Base-by-base conservation (phyloP, 53 echinoderm and acorn worm species). In the Glandiceps talaboti region DNA sequence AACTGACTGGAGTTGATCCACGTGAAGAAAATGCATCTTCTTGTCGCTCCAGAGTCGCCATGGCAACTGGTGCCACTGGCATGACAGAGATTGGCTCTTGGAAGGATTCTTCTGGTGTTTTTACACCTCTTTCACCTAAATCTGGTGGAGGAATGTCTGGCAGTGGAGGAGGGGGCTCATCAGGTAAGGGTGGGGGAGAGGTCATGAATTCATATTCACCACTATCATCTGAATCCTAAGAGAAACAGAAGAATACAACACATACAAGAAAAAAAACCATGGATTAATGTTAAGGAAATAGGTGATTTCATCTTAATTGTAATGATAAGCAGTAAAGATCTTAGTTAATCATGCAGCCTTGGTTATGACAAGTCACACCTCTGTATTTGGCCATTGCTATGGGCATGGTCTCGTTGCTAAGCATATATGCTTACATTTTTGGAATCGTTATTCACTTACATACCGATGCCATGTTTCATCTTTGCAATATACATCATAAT, bases 181-280 rank as follows among this genome's bases (percentile, higher is more conserved):
- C 29, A 1, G 80, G 81, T 76, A 14, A 73, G 74, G 77, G 33
- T 45, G 76, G 84, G 81, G 77, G 85, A 76, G 77, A 83, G n/a
- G n/a, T n/a, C n/a, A n/a, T n/a, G n/a, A n/a, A n/a, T 12, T 45
- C 64, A 45, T 12, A 45, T 45, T 45, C 64, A 45, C 20, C 64
- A 20, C 20, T 45, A 45, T 45, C 64, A 20, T 45, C 64, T 12
- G 64, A 45, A 45, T 45, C 64, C 64, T 45, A 20, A 20, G 20
- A 12, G 64, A 20, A 45, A 45, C 6, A 45, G 6, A 45, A 45
- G 20, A 20, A 45, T 45, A 45, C 6, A n/a, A n/a, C n/a, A n/a
- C n/a, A n/a, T n/a, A n/a, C n/a, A n/a, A n/a, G n/a, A n/a, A n/a
- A n/a, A n/a, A n/a, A n/a, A n/a, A n/a, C n/a, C n/a, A n/a, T n/a